Evolutionary conservation across 1,140 invertebrate genomes (phyloP).

Genomic region (Chironomus striatipennis): DNA sequence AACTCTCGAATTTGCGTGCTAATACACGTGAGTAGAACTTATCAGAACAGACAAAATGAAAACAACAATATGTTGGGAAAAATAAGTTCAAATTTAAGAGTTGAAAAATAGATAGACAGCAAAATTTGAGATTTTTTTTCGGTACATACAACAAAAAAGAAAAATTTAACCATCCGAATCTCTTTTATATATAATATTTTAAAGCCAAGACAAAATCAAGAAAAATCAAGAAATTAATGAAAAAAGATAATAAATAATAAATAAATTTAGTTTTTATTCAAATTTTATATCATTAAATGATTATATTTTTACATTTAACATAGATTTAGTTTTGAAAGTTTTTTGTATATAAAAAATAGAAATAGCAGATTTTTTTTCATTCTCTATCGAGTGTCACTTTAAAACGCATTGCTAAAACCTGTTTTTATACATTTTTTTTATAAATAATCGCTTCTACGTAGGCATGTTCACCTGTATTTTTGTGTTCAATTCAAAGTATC

Average conservation of each 20-base stretch:
- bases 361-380: conserved; percentile 16
- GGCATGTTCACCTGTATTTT: conserved; percentile 14
- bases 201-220: not conserved
- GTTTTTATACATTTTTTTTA: not conserved
- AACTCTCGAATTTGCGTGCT: no score
- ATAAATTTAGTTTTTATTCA: conserved; percentile 19
- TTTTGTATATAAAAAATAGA: not conserved
- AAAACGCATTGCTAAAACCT: conserved; percentile 20
- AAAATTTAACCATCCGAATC: conserved; percentile 2
- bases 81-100: not conserved
- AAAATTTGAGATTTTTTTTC: no score
- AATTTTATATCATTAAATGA: conserved; percentile 16
- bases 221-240: not conserved
- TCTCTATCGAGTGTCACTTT: not conserved
- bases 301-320: conserved; percentile 6
- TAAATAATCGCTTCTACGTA: conserved; percentile 3
- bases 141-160: not conserved
- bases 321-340: conserved; percentile 14
- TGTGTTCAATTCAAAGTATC: not conserved
- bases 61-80: no score
- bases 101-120: not conserved
- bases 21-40: no score
- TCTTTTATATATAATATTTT: not conserved
- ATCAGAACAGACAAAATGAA: no score
- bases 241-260: conserved; percentile 23